phyloP scores from a whole-genome alignment of 2,113 vertebrate genomes.

The Mustelus asterias region DNA sequence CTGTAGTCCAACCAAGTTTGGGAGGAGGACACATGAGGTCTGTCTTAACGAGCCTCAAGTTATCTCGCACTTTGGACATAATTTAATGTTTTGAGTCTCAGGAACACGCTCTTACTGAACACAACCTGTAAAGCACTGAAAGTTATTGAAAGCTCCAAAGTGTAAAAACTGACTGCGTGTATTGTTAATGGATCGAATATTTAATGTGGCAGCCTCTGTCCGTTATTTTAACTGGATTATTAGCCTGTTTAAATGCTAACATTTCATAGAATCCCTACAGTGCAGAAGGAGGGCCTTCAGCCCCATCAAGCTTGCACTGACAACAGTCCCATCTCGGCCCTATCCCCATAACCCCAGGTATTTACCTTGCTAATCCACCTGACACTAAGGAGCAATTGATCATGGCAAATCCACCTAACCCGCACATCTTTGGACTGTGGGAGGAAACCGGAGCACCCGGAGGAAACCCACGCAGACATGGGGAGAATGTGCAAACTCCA shows the following conservation, averaged over 20 bases:
- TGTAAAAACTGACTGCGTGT: background rate
- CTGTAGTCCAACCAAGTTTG: background rate
- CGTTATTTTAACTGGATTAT: background rate
- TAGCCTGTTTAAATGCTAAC: background rate
- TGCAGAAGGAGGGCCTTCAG: too few species aligned
- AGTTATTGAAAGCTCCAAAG: background rate
- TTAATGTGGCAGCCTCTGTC: background rate
- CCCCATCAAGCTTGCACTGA: too few species aligned
- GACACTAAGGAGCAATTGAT: too few species aligned
- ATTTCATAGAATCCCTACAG: background rate
- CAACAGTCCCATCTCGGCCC: too few species aligned
- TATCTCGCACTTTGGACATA: too few species aligned
- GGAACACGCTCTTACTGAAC: background rate
- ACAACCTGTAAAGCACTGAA: background rate
- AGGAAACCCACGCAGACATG: too few species aligned
- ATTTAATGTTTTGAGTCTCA: background rate
- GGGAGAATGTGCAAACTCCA: too few species aligned
- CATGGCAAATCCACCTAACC: too few species aligned
- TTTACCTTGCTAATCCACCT: too few species aligned
- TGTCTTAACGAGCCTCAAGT: background rate
- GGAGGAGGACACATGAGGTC: background rate
- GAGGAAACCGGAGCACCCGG: too few species aligned
- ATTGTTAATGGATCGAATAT: background rate
- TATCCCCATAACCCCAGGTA: too few species aligned
- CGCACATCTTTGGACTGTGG: too few species aligned